Evolutionary conservation across 2,113 vertebrate species (phyloP).

Genomic region (Nerophis ophidion): DNA sequence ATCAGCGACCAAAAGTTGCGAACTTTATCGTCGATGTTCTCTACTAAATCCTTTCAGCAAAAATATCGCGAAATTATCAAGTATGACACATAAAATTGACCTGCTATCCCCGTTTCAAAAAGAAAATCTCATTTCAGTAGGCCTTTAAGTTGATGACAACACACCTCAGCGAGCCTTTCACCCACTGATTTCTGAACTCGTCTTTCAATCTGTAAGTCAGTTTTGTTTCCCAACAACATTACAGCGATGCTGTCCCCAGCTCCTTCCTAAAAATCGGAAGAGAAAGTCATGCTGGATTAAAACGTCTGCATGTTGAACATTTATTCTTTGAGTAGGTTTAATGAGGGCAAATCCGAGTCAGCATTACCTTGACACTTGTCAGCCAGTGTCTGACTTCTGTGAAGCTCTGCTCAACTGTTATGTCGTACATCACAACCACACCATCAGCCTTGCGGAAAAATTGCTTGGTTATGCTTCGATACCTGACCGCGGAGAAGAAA

Average conservation of each 20-base stretch:
- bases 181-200: conserved; percentile 75
- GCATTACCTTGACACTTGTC: conserved; percentile 80
- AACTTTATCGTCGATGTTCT: no score
- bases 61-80: no score
- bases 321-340: background rate
- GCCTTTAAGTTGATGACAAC: conserved; percentile 5
- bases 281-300: background rate
- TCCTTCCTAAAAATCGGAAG: conserved; percentile 72
- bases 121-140: no score
- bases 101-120: no score
- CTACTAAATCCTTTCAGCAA: no score
- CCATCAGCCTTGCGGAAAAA: conserved; percentile 93
- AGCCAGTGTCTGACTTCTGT: conserved; percentile 84
- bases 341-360: background rate
- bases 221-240: conserved; percentile 89
- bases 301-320: background rate
- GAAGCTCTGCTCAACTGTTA: conserved; percentile 81
- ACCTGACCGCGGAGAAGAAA: conserved; percentile 63
- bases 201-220: conserved; percentile 77
- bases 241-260: conserved; percentile 78
- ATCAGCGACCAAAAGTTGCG: no score
- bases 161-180: conserved; percentile 82
- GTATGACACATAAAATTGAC: no score
- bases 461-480: conserved; percentile 89
- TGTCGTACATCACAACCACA: conserved; percentile 86